Evolutionary conservation across 2,888 invertebrate genomes (phyloP), one percentile per base, ranked within the genome.

Genomic region (Bruchidius siliquastri): DNA sequence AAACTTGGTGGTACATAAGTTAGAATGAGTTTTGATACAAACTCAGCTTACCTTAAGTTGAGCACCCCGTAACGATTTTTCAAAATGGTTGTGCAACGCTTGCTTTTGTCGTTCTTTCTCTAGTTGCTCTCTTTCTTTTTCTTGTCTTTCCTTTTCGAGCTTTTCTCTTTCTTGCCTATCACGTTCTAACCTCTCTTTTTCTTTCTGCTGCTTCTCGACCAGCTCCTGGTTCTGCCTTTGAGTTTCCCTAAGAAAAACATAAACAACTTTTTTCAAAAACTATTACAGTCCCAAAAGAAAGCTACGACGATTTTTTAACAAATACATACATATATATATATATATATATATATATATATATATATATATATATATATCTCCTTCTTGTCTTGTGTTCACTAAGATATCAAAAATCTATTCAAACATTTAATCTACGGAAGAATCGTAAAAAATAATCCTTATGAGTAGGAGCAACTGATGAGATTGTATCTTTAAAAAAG

Each of bases 61-160:
- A 69, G 92, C 93, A 77, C 92, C 93, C 84, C 93, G 90, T 76
- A 96, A 89, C 78, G 96, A 95, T 88, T 96, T 95, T 84, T 94
- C 94, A 87, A 96, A 96, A 88, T 96, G 96, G 87, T 95, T 93
- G 82, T 95, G 92, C 75, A 96, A 93, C 77, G 94, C 92, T 81
- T 90, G 90, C 80, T 91, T 90, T 73, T 90, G 90, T 78, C 91
- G 88, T 87, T 92, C 90, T 83, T 89, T 86, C 90, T 86, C 85
- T 74, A 85, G 78, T 13, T 49, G 49, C 79, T 82, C 82, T 80
- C 85, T 81, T 79, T 83, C 83, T 80, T 85, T 82, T 89, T 86
- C 85, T 82, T 85, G 81, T 76, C 85, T 81, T 79, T 83, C 82
- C 80, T 85, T 76, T 71, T 81, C 82, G 81, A 90, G 26, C 73